Conservation (phyloP, 2,888 invertebrate species). For the Thelaira solivaga region DNA sequence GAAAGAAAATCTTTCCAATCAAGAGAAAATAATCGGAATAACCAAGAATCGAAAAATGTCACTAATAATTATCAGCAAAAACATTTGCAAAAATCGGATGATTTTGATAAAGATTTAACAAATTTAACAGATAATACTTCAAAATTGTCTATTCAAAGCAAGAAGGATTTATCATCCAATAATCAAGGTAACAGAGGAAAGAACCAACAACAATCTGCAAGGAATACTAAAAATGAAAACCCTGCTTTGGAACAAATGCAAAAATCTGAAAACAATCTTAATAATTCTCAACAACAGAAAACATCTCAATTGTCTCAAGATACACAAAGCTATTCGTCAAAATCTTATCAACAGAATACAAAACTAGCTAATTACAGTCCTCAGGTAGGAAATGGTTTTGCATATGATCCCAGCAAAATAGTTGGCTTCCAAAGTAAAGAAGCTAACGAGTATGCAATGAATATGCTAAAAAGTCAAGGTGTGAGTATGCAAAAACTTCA, state of each 20-base stretch:
- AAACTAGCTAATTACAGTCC: constrained; percentile 39
- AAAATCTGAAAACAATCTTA: constrained; percentile 72
- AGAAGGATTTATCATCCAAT: constrained; percentile 35
- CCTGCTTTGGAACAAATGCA: constrained; percentile 21
- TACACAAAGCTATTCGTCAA: constrained; percentile 45
- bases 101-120: constrained; percentile 62
- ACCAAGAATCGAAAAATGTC: constrained; percentile 62
- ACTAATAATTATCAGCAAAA: constrained; percentile 30
- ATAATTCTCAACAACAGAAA: constrained; percentile 12
- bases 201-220: constrained; percentile 40
- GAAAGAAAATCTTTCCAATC: constrained; percentile 52
- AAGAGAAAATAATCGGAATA: constrained; percentile 57
- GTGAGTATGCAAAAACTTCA: constrained; percentile 63
- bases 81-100: constrained; percentile 64
- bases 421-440: constrained; percentile 77
- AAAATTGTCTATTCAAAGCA: constrained; percentile 69
- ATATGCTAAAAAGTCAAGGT: constrained; percentile 74
- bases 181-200: constrained; percentile 16
- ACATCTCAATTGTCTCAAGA: constrained; percentile 15
- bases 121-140: constrained; percentile 69
- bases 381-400: constrained; percentile 72
- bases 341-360: constrained; percentile 56
- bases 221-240: constrained; percentile 52
- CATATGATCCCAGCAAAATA: constrained; percentile 76
- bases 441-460: constrained; percentile 77